These are phyloP conservation scores for Ditylenchus weischeri DNA, from an alignment of 2,888 invertebrate genomes.

Conservation along the genomic window DNA sequence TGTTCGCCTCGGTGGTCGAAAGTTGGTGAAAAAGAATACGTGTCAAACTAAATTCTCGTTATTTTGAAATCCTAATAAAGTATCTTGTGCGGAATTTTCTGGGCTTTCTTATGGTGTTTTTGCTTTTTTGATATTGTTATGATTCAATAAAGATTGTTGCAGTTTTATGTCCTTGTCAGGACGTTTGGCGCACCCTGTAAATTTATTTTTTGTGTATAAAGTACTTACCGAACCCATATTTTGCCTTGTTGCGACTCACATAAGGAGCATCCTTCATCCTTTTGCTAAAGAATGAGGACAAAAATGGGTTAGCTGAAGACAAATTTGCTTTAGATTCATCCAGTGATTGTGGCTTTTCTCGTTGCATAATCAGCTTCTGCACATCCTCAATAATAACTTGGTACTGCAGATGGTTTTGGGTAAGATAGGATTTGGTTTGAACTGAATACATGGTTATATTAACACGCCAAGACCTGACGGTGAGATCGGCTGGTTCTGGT, in stretches of 20 bases:
- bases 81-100: too few relatives aligned
- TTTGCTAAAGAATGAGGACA: slow-evolving; percentile 38
- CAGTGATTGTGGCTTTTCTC: slow-evolving; percentile 36
- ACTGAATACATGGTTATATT: slow-evolving; percentile 40
- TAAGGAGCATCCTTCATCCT: slow-evolving; percentile 34
- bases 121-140: too few relatives aligned
- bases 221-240: slow-evolving; percentile 36
- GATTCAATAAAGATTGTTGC: too few relatives aligned
- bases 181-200: too few relatives aligned
- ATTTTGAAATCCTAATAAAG: too few relatives aligned
- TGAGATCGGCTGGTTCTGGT: too few relatives aligned
- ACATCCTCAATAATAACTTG: slow-evolving; percentile 72
- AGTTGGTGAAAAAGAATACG: too few relatives aligned
- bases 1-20: too few relatives aligned
- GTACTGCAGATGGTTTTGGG: slow-evolving; percentile 68
- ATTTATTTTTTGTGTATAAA: background rate
- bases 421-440: slow-evolving; percentile 56
- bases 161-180: too few relatives aligned
- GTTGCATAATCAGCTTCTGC: slow-evolving; percentile 62
- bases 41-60: too few relatives aligned
- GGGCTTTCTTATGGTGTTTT: too few relatives aligned
- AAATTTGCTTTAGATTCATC: slow-evolving; percentile 6
- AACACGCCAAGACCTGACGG: too few relatives aligned
- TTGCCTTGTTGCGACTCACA: slow-evolving; percentile 32
- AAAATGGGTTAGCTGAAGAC: slow-evolving; percentile 26